phyloP scores from a whole-genome alignment of 2,888 invertebrate species.

The Agrochola macilenta region DNA sequence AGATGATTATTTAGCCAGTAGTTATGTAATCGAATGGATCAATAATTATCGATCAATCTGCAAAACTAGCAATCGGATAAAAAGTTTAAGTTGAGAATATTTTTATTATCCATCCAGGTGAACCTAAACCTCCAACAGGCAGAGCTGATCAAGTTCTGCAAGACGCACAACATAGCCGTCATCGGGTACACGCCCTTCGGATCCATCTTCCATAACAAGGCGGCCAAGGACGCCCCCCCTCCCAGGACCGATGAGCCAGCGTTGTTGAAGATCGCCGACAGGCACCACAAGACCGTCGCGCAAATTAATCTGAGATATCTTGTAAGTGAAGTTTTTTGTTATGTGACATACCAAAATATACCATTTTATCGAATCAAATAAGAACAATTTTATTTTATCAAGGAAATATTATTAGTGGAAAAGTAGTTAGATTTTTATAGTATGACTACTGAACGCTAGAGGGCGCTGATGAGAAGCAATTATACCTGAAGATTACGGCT shows the following conservation, averaged over 20 bases:
- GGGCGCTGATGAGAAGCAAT: not conserved
- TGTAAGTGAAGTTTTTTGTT: constrained; percentile 81
- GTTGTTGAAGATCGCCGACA: constrained; percentile 89
- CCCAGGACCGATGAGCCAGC: constrained; percentile 90
- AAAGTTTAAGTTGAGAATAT: not conserved
- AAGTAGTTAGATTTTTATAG: not conserved
- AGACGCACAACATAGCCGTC: constrained; percentile 91
- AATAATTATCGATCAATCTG: not conserved
- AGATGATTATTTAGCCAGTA: no score
- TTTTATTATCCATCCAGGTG: constrained; percentile 69
- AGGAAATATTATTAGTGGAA: not conserved
- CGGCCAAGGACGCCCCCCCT: constrained; percentile 85
- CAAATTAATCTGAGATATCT: constrained; percentile 92
- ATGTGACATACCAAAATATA: not conserved
- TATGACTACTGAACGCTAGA: not conserved
- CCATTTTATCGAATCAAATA: not conserved
- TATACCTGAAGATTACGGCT: not conserved
- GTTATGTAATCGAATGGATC: no score
- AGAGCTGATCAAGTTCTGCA: constrained; percentile 92
- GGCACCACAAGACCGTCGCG: constrained; percentile 92
- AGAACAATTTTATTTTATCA: not conserved
- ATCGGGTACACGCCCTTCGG: constrained; percentile 95
- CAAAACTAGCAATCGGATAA: not conserved
- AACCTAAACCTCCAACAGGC: constrained; percentile 94
- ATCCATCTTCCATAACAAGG: constrained; percentile 82